Evolutionary conservation across 2,888 invertebrate genomes (phyloP).

Genomic region (Disparrhopalites patrizii): DNA sequence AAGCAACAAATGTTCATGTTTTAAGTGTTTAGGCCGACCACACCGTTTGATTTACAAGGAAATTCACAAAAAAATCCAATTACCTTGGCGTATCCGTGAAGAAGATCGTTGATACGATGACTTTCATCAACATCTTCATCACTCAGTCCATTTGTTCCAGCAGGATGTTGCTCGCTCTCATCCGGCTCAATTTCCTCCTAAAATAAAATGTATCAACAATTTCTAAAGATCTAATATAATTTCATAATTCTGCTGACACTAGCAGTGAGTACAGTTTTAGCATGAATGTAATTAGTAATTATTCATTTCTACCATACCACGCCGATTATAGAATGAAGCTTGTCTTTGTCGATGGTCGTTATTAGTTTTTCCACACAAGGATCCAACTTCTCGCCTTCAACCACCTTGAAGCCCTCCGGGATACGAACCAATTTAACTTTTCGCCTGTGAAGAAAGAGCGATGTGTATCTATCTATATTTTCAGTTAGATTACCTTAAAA

Average conservation of each 20-base stretch:
- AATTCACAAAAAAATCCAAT: too few relatives aligned
- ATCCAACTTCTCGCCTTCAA: constrained; percentile 35
- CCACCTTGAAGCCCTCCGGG: constrained; percentile 32
- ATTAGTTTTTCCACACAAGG: constrained; percentile 33
- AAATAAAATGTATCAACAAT: not conserved
- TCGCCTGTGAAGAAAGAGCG: constrained; percentile 25
- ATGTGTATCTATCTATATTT: too few relatives aligned
- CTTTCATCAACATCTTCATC: constrained; percentile 3
- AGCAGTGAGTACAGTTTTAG: not conserved
- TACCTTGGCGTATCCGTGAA: constrained; percentile 16
- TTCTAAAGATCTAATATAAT: not conserved
- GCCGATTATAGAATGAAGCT: constrained; percentile 30
- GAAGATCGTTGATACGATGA: not conserved
- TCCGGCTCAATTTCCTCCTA: constrained; percentile 18
- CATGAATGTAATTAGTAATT: not conserved
- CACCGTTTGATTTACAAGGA: too few relatives aligned
- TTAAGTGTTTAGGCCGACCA: too few relatives aligned
- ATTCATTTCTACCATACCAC: constrained; percentile 30
- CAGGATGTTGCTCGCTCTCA: not conserved
- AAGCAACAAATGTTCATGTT: not conserved
- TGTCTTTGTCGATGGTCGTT: constrained; percentile 21
- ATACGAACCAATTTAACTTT: constrained; percentile 39
- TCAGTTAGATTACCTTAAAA: not conserved
- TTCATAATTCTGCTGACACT: not conserved
- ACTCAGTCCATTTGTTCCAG: not conserved